Percentiles rank a stretch among this genome's conserved stretches.
Evolutionary conservation across 2,113 vertebrate genomes (phyloP).

Genomic region (Ramphastos sulfuratus): DNA sequence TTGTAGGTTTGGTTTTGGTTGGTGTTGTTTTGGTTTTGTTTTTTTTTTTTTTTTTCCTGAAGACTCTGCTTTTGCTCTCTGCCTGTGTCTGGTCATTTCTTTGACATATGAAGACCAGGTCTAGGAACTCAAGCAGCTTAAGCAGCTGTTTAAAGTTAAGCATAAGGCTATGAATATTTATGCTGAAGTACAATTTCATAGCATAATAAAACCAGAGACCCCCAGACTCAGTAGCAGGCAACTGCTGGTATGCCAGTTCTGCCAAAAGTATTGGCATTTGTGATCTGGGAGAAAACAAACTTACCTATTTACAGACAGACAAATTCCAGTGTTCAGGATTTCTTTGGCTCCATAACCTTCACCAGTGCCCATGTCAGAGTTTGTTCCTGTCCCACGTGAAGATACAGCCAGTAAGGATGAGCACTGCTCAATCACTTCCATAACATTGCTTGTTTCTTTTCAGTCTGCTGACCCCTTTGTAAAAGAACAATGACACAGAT

Average conservation of each 20-base stretch:
- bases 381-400: neutral
- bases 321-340: neutral
- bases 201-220: neutral
- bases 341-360: neutral
- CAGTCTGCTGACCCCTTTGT: neutral
- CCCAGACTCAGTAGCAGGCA: neutral
- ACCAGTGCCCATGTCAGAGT: neutral
- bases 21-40: neutral
- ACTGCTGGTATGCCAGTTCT: neutral
- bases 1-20: no score
- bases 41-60: neutral
- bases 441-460: neutral
- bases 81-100: neutral
- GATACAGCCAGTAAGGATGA: neutral
- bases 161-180: slow-evolving; percentile 5
- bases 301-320: neutral
- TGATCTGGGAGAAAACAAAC: neutral
- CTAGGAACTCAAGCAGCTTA: neutral
- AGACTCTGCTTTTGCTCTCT: slow-evolving; percentile 2
- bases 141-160: slow-evolving; percentile 38
- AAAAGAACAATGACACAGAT: neutral
- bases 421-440: neutral
- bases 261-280: neutral
- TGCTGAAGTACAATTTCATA: neutral
- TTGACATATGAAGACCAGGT: neutral